Percentiles rank a stretch among this genome's conserved stretches.
Conservation (phyloP, 2,797 vertebrate genomes). For the Rachycentron canadum region DNA sequence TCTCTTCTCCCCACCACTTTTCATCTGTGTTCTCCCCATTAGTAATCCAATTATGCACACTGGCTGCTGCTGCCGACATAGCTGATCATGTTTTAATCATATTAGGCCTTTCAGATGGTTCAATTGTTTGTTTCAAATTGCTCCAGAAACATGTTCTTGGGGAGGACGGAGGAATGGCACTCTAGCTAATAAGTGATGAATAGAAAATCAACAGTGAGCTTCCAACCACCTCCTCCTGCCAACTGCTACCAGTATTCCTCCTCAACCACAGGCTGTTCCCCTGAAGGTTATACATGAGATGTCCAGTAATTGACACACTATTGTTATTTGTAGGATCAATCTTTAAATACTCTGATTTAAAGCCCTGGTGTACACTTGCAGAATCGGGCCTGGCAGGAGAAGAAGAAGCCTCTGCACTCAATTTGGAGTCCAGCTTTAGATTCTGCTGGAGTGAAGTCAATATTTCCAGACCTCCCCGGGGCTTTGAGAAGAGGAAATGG, state of each 20-base stretch:
- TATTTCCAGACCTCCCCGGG: slow-evolving; percentile 58
- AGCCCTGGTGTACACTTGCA: slow-evolving; percentile 14
- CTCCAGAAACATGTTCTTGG: slow-evolving; percentile 27
- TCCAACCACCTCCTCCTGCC: slow-evolving; percentile 1
- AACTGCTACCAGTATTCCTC: slow-evolving; percentile 13
- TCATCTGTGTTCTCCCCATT: slow-evolving; percentile 76
- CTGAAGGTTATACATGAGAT: slow-evolving; percentile 29
- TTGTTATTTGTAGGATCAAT: slow-evolving; percentile 31
- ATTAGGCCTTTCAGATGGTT: slow-evolving; percentile 65
- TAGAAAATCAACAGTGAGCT: slow-evolving; percentile 33
- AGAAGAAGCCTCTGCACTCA: slow-evolving; percentile 40
- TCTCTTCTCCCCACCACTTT: slow-evolving; percentile 53
- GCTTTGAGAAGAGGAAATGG: slow-evolving; percentile 53
- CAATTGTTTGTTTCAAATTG: slow-evolving; percentile 68
- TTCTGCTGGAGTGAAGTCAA: slow-evolving; percentile 71
- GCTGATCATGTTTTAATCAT: slow-evolving; percentile 76
- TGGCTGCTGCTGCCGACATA: slow-evolving; percentile 65
- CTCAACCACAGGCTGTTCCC: slow-evolving; percentile 28
- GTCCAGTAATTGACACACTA: slow-evolving; percentile 30
- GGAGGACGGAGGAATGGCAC: slow-evolving; percentile 63
- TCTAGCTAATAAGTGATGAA: slow-evolving; percentile 36
- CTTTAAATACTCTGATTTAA: slow-evolving; percentile 56
- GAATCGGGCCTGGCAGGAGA: slow-evolving; percentile 42
- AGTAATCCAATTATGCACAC: slow-evolving; percentile 77
- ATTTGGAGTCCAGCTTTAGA: slow-evolving; percentile 59